Evolutionary conservation across 37 sponge, comb jelly and placozoan genomes (phyloP), one percentile per base, ranked within the genome.

Genomic region (Crambe crambe): DNA sequence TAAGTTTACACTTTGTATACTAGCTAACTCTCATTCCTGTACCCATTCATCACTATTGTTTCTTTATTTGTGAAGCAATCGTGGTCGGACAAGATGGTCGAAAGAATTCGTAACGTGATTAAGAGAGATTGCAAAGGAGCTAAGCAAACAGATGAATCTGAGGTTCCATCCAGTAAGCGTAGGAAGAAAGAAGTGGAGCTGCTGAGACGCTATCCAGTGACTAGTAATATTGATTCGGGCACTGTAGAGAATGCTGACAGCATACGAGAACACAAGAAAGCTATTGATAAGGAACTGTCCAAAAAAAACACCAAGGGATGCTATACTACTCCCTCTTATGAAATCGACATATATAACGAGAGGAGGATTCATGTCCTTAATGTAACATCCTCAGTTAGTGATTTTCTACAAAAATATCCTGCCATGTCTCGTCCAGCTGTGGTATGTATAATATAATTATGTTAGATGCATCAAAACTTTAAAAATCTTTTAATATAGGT

Each of bases 281-380:
- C 82, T 3, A 32, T 81, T 23, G 18, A 72, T 27, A 61, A 56
- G 9, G 82, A 81, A 38, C 56, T 81, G 73, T 23, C n/a, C 2
- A 47, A 60, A 62, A 56, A 39, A 81, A 81, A n/a, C n/a, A 60
- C 82, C 82, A 59, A 70, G 82, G 31, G 82, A 81, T 27, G 3
- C 56, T 44, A 1, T 81, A 5, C 51, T 81, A 44, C 73, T 81
- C 9, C 64, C 82, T 32, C 58, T 81, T 3, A 79, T 79, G 70
- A 79, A 68, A 32, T 42, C 32, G 38, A 79, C 80, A n/a, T n/a
- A 29, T 79, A 56, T 56, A 25, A 23, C n/a, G 1, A 23, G 70
- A 15, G 26, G 70, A 21, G 42, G 3, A 3, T 47, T 15, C 12
- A 15, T 12, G 12, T 47, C 12, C 51, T 47, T 47, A 47, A 47